A percentile compares a stretch with the other conserved stretches of the same genome.
Evolutionary conservation across 2,113 vertebrate genomes (phyloP).

Genomic region (Sinocyclocheilus grahami): DNA sequence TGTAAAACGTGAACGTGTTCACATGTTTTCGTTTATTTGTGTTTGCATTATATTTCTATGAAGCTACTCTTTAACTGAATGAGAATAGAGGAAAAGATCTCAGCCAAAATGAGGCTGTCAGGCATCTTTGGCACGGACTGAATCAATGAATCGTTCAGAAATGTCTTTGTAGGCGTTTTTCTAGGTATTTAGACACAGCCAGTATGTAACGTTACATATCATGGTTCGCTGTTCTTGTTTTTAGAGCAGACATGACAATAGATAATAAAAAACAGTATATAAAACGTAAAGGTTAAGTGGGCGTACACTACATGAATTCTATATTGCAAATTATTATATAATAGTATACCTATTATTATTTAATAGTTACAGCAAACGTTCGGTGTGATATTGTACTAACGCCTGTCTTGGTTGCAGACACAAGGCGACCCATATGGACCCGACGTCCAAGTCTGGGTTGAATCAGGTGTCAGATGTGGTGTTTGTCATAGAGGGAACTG

Average conservation of each 20-base stretch:
- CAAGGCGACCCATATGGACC: conserved; percentile 78
- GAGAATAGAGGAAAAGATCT: no score
- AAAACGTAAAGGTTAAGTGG: not conserved
- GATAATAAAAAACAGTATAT: not conserved
- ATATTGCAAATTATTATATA: not conserved
- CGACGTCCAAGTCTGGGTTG: conserved; percentile 74
- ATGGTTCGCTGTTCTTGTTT: not conserved
- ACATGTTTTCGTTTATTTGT: not conserved
- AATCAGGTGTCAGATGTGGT: conserved; percentile 89
- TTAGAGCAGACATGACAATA: not conserved
- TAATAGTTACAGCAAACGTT: not conserved
- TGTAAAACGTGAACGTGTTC: not conserved
- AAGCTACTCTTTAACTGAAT: not conserved
- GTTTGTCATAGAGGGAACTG: conserved; percentile 92
- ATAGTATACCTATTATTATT: no score
- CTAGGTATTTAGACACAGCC: not conserved
- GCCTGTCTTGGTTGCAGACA: conserved; percentile 48
- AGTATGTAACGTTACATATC: no score
- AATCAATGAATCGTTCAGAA: not conserved
- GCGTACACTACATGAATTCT: not conserved
- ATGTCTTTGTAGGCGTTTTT: not conserved
- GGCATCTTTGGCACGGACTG: not conserved
- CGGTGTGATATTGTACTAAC: not conserved
- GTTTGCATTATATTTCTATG: not conserved
- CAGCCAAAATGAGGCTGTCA: not conserved